Conservation (phyloP, 2,888 invertebrate species). For the Agonopterix subpropinquella region DNA sequence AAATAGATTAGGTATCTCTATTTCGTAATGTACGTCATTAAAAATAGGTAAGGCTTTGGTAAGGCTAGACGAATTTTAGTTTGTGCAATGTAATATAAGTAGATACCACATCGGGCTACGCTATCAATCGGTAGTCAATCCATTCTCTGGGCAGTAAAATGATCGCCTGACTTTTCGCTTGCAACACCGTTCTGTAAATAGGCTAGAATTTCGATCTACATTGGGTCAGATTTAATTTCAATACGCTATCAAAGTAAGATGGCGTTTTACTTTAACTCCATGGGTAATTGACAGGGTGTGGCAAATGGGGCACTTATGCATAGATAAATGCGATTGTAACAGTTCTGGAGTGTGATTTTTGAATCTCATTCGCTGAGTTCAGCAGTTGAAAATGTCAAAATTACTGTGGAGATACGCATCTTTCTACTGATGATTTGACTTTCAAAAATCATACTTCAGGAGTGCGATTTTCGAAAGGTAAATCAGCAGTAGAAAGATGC, state of each 20-base stretch:
- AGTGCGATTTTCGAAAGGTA: no score
- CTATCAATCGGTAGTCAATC: slow-evolving; percentile 30
- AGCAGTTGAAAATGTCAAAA: no score
- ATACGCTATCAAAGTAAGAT: background rate
- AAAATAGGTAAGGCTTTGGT: background rate
- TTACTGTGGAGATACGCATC: no score
- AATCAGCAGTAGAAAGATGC: no score
- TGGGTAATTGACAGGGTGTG: background rate
- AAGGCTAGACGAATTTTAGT: slow-evolving; percentile 20
- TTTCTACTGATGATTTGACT: no score
- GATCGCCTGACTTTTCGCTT: slow-evolving; percentile 25
- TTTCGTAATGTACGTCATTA: background rate
- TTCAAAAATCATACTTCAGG: no score
- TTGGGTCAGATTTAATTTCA: background rate
- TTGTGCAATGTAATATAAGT: slow-evolving; percentile 37
- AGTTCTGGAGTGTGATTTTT: no score
- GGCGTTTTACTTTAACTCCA: background rate
- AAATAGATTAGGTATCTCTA: background rate
- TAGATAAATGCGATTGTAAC: no score
- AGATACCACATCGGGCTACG: slow-evolving; percentile 20
- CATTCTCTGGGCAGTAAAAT: slow-evolving; percentile 35
- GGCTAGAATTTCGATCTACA: background rate
- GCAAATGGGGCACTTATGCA: no score
- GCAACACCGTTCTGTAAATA: slow-evolving; percentile 17
- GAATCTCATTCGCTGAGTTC: no score